These are phyloP conservation scores for Laticauda laticaudata DNA, from an alignment of 2,113 vertebrate species.

Conservation along the genomic window DNA sequence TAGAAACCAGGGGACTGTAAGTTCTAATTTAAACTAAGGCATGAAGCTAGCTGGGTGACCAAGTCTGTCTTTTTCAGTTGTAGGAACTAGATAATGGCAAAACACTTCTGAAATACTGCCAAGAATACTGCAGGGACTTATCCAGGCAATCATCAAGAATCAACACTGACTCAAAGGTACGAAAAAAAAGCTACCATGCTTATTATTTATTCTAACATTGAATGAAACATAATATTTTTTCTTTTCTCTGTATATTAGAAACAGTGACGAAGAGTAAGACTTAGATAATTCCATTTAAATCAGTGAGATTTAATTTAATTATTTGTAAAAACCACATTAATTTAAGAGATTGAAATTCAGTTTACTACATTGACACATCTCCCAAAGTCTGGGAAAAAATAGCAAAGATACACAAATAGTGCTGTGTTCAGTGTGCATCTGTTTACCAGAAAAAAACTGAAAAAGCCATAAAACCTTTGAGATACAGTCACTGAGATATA, in stretches of 20 bases:
- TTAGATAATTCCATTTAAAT: neutral
- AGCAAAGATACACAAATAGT: neutral
- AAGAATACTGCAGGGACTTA: neutral
- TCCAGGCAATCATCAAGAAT: neutral
- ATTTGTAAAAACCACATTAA: neutral
- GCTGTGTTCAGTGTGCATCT: constrained; percentile 21
- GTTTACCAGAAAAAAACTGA: constrained; percentile 18
- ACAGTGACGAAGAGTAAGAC: neutral
- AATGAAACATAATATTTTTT: neutral
- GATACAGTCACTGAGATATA: neutral
- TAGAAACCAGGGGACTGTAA: neutral
- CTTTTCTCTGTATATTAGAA: neutral
- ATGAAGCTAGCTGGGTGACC: neutral
- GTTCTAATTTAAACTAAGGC: neutral
- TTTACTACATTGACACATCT: neutral
- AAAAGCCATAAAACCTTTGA: constrained; percentile 6
- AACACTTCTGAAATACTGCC: neutral
- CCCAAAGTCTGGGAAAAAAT: neutral
- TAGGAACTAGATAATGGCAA: neutral
- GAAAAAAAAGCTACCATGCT: neutral
- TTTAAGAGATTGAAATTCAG: neutral
- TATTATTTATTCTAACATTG: neutral
- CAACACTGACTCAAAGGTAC: neutral
- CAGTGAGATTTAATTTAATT: neutral
- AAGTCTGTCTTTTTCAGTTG: neutral